Evolutionary conservation across 2,888 invertebrate genomes (phyloP), one percentile per base, ranked within the genome.

Genomic region (Nudaria mundana): DNA sequence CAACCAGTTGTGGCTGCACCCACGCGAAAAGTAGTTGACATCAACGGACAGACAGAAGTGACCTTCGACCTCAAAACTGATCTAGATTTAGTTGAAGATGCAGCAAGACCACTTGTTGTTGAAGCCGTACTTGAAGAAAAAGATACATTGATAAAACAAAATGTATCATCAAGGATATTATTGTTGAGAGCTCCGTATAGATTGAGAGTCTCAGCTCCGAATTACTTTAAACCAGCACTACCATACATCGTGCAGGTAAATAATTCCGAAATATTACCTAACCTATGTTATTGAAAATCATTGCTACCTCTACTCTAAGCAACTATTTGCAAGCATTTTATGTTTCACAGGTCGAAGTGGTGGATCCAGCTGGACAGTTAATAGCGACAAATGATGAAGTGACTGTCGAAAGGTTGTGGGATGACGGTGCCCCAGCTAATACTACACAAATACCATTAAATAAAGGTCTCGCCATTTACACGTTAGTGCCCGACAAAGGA

Each of bases 81-180:
- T 70, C 83, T 94, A 42, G 94, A 94, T 65, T 82, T 98, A 38
- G 92, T 91, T 22, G 88, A 86, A 52, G 95, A 95, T 63, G 96
- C 97, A 37, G 94, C 94, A 62, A 91, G 97, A 55, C 93, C 94
- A 14, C 92, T 98, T 30, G 92, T 95, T 20, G 91, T 98, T 31
- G 94, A 97, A 69, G 98, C 97, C 0, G 93, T 95, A 4, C 93
- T 98, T 2, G 97, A 97, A 75, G 98, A 99, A 86, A 93, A 93
- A 38, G 90, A 97, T 53, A 98, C 98, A 1, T 92, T 94, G 10
- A 91, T 97, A 34, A 92, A 94, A 56, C 95, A 97, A 70, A 96
- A 96, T 70, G 92, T 93, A 10, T 91, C 94, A 0, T 89, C 92
- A 1, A 73, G 83, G 42, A 81, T 87, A 52, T 90, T 94, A 45